Base-by-base conservation (phyloP, 2,113 vertebrate genomes). In the Ameiurus melas region DNA sequence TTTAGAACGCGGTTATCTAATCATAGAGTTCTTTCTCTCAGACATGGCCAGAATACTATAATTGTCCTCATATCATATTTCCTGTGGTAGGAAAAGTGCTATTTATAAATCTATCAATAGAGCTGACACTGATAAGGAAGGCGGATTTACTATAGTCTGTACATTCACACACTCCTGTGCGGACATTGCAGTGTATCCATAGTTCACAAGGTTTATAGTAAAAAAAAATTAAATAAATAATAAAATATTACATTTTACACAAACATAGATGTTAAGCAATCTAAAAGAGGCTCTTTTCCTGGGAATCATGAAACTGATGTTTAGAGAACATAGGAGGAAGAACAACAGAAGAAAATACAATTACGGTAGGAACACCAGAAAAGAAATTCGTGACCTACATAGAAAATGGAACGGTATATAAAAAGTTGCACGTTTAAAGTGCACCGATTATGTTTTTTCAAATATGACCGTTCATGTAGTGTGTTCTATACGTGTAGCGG, bases 1-100 rank as follows among this genome's bases (percentile, higher is more conserved):
- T 87, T 87, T 87, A 87, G 64, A n/a, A 19, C 4, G 19, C n/a
- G 39, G 53, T 62, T 60, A 87, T 87, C 86, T 51, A 75, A 87
- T 87, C 79, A 87, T 6, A 27, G 80, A n/a, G 25, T 43, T 39
- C 17, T 36, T 70, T 70, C 58, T 83, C 51, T 70, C 64, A 71
- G 64, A 58, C 78, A 82, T 8, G 51, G 36, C 33, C 78, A 58
- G 53, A 71, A 36, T 27, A 19, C 64, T 12, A 43, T 53, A 82
- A 68, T 16, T 53, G 25, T 39, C n/a, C 57, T 86, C 53, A 8
- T 58, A 71, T 83, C 86, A 62, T n/a, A 83, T 87, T 60, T 82
- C 86, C 80, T 75, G 66, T 12, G 36, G 60, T 22, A 70, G 62
- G 77, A 81, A 68, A 81, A 68, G 6, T 7, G 25, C 47, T 87